Evolutionary conservation across 2,797 vertebrate genomes (phyloP), one percentile per base, ranked within the genome.

Genomic region (Lateolabrax maculatus): DNA sequence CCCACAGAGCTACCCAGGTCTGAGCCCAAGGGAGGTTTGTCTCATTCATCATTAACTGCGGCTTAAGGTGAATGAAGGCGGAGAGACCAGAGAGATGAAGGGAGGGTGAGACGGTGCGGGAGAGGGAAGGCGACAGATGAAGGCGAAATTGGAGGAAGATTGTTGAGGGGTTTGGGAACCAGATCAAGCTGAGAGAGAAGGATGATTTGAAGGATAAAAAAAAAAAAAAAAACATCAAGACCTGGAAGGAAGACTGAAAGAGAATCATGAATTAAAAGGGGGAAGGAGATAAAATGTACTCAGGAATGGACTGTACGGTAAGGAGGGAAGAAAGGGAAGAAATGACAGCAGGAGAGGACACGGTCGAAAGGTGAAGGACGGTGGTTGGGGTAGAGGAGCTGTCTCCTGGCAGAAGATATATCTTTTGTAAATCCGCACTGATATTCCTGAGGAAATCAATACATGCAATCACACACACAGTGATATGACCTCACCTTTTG

Each of bases 31-130:
- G 81, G 89, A 86, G 70, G 62, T 62, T 69, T 64, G 27, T 84
- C 81, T 91, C 89, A 90, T 92, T 91, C 84, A 93, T 92, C 90
- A 91, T 93, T 90, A 91, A 87, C 87, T 84, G 84, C 63, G 80
- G 80, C 83, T 91, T 89, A 71, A 86, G 77, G 84, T 90, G 89
- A 90, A 85, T 75, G 84, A 87, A 80, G 76, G 67, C 43, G 71
- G 44, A 76, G 62, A 44, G 48, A 80, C 60, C 63, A 6, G 46
- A 58, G 66, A 85, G 75, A 87, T 81, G 77, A 85, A 75, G 73
- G 70, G 53, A 61, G 58, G 37, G 19, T 31, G 69, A 79, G 77
- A 63, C 23, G 34, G 31, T 39, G 73, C 43, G n/a, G 75, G 74
- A 83, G 80, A 78, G 48, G 52, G 53, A 79, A 71, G 71, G 70